Percentiles rank a stretch among this genome's conserved stretches.
phyloP scores from a whole-genome alignment of 2,797 vertebrate species.

The Sebastes goodei region DNA sequence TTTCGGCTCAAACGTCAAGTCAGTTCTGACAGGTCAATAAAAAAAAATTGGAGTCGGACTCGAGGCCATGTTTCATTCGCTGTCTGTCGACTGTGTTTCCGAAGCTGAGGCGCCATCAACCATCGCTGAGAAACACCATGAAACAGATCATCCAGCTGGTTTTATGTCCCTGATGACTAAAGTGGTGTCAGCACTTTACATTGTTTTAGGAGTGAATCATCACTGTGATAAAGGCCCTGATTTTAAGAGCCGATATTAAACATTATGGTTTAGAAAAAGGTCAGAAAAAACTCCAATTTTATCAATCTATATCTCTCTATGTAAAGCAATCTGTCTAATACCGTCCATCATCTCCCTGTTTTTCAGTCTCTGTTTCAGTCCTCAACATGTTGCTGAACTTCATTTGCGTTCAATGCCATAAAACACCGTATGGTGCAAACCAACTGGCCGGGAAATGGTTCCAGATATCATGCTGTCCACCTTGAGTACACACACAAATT shows the following conservation, averaged over 20 bases:
- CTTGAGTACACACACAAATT: neutral
- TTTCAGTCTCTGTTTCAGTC: neutral
- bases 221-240: neutral
- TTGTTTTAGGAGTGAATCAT: neutral
- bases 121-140: neutral
- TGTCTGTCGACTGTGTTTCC: neutral
- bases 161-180: neutral
- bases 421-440: conserved; percentile 17
- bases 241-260: neutral
- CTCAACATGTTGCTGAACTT: conserved; percentile 1
- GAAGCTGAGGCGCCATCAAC: neutral
- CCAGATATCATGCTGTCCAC: neutral
- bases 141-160: neutral
- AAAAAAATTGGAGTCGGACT: neutral
- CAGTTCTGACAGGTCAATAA: conserved; percentile 55
- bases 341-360: neutral
- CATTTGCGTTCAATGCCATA: conserved; percentile 19
- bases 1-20: conserved; percentile 31
- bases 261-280: neutral
- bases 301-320: neutral
- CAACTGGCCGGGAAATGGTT: neutral
- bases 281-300: neutral
- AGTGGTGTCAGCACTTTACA: neutral
- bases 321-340: neutral
- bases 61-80: conserved; percentile 11